phyloP scores from a whole-genome alignment of 2,797 vertebrate species.

The Microchirus variegatus region DNA sequence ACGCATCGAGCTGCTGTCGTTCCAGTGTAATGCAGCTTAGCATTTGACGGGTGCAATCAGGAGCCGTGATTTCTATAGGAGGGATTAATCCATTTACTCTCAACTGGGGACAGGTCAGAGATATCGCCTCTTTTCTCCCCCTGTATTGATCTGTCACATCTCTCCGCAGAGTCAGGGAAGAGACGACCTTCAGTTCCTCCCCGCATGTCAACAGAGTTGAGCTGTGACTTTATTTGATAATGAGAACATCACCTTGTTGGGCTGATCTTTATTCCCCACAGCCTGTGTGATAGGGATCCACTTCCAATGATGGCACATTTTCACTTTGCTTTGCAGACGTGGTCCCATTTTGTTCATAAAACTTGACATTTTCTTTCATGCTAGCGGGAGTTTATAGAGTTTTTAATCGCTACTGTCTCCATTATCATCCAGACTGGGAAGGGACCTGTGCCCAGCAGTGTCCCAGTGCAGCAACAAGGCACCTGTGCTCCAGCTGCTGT shows the following conservation, averaged over 20 bases:
- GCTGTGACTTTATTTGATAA: slow-evolving; percentile 82
- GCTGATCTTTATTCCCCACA: slow-evolving; percentile 68
- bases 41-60: slow-evolving; percentile 94
- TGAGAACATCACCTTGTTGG: slow-evolving; percentile 77
- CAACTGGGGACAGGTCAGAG: slow-evolving; percentile 86
- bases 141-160: slow-evolving; percentile 92
- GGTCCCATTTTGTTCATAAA: slow-evolving; percentile 16
- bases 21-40: slow-evolving; percentile 94
- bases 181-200: slow-evolving; percentile 80
- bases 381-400: slow-evolving; percentile 18
- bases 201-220: slow-evolving; percentile 65
- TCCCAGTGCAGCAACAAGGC: slow-evolving; percentile 74
- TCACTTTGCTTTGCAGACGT: slow-evolving; percentile 33
- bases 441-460: slow-evolving; percentile 74
- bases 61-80: slow-evolving; percentile 94
- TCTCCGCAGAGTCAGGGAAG: slow-evolving; percentile 80
- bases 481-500: slow-evolving; percentile 51
- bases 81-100: slow-evolving; percentile 96
- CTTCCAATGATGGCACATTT: slow-evolving; percentile 38
- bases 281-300: slow-evolving; percentile 54
- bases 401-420: slow-evolving; percentile 20
- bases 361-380: slow-evolving; percentile 4
- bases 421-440: slow-evolving; percentile 83
- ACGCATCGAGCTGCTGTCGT: slow-evolving; percentile 96
- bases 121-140: slow-evolving; percentile 84